A percentile compares a stretch with the other conserved stretches of the same genome.
phyloP scores from a whole-genome alignment of 2,797 vertebrate species.

The Nannoperca australis region DNA sequence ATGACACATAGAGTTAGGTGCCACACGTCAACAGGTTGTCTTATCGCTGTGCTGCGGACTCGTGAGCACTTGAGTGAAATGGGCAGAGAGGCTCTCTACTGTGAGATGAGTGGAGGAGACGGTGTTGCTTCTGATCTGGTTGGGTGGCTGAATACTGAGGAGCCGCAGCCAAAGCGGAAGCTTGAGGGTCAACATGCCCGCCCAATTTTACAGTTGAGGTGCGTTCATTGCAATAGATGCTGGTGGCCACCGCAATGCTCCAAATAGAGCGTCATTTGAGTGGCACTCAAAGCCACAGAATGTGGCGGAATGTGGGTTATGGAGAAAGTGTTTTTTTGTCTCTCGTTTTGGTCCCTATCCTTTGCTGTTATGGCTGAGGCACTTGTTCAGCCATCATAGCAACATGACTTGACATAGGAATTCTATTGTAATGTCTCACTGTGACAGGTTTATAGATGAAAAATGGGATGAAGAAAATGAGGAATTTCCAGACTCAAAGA shows the following conservation, averaged over 20 bases:
- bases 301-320: conserved; percentile 60
- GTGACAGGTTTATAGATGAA: conserved; percentile 57
- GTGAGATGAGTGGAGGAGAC: conserved; percentile 76
- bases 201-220: conserved; percentile 85
- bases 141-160: conserved; percentile 75
- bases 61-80: conserved; percentile 79
- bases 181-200: conserved; percentile 75
- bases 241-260: conserved; percentile 56
- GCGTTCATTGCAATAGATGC: conserved; percentile 59
- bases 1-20: conserved; percentile 78
- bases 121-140: conserved; percentile 74
- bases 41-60: conserved; percentile 68
- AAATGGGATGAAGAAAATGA: conserved; percentile 42
- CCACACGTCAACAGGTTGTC: conserved; percentile 81
- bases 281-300: conserved; percentile 73
- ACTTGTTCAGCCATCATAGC: conserved; percentile 76
- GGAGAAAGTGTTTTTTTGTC: conserved; percentile 23
- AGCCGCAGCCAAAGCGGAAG: conserved; percentile 51
- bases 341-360: conserved; percentile 35
- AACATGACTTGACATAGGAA: conserved; percentile 71
- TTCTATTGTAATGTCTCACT: conserved; percentile 57
- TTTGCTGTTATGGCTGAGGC: conserved; percentile 50
- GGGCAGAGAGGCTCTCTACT: conserved; percentile 69
- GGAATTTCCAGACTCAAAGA: conserved; percentile 16
- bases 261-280: conserved; percentile 70